Percentiles rank a stretch among this genome's conserved stretches.
Conservation (phyloP, 2,888 invertebrate genomes). For the Cordilura impudica region DNA sequence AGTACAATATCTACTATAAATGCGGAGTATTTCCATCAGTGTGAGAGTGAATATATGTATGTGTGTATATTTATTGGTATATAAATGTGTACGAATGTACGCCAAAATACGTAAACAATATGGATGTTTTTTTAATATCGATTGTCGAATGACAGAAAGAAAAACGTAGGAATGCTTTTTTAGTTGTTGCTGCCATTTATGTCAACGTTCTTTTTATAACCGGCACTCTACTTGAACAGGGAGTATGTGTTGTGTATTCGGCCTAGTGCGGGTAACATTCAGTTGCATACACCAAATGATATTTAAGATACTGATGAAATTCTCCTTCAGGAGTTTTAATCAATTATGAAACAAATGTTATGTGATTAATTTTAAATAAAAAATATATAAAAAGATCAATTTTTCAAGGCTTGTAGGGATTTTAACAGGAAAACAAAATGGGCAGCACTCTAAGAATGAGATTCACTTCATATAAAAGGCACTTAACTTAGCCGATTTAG, state of each 20-base stretch:
- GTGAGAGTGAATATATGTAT: background rate
- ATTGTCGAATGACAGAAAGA: constrained; percentile 8
- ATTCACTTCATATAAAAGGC: too few relatives aligned
- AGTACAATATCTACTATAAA: constrained; percentile 13
- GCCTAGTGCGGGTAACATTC: background rate
- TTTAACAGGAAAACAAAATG: too few relatives aligned
- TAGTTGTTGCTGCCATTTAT: background rate
- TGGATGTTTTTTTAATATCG: constrained; percentile 12
- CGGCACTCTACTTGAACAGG: background rate
- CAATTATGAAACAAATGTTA: too few relatives aligned
- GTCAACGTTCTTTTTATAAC: background rate
- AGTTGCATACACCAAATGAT: background rate
- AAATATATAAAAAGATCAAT: too few relatives aligned
- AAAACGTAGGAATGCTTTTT: background rate
- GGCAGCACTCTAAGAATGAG: too few relatives aligned
- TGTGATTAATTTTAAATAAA: too few relatives aligned
- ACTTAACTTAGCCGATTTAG: too few relatives aligned
- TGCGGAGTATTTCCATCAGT: background rate
- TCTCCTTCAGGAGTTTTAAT: too few relatives aligned
- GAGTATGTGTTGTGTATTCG: background rate
- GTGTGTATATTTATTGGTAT: background rate
- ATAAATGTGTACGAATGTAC: background rate
- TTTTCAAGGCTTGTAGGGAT: too few relatives aligned
- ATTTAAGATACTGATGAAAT: too few relatives aligned
- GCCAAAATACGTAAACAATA: background rate